Evolutionary conservation across 2,888 invertebrate genomes (phyloP).

Genomic region (Deroplatys truncata): DNA sequence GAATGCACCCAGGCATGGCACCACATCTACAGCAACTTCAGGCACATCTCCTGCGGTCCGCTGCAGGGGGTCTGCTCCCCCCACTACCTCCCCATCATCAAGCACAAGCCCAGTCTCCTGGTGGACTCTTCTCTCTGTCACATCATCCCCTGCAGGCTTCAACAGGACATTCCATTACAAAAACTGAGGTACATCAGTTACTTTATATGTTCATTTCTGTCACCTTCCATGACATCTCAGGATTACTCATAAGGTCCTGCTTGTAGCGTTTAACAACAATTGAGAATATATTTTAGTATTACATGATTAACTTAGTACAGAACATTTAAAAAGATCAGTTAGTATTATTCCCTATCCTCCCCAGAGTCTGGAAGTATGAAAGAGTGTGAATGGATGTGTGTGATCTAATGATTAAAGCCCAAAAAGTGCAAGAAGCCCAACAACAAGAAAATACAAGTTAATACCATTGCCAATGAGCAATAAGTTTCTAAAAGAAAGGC

Average conservation of each 20-base stretch:
- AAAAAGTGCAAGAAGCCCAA: too few relatives aligned
- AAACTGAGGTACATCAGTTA: slow-evolving; percentile 22
- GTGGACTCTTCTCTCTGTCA: slow-evolving; percentile 44
- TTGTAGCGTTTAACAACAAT: neutral
- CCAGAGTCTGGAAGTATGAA: too few relatives aligned
- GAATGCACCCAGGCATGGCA: slow-evolving; percentile 57
- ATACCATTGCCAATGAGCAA: too few relatives aligned
- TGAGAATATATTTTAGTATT: too few relatives aligned
- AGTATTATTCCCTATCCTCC: too few relatives aligned
- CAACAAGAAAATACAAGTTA: too few relatives aligned
- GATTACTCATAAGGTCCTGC: neutral
- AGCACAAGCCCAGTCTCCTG: slow-evolving; percentile 35
- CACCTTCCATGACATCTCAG: too few relatives aligned
- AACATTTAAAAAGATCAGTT: too few relatives aligned
- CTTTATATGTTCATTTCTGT: neutral
- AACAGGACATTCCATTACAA: slow-evolving; percentile 22
- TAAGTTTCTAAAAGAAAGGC: too few relatives aligned
- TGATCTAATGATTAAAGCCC: too few relatives aligned
- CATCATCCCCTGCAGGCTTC: slow-evolving; percentile 43
- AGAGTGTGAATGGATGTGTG: too few relatives aligned
- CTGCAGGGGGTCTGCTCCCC: slow-evolving; percentile 47
- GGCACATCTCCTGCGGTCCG: slow-evolving; percentile 73
- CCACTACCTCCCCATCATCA: slow-evolving; percentile 48
- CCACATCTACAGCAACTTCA: slow-evolving; percentile 70
- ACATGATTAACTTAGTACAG: too few relatives aligned